Conservation (phyloP, 2,113 vertebrate species). For the Ophiodon elongatus region DNA sequence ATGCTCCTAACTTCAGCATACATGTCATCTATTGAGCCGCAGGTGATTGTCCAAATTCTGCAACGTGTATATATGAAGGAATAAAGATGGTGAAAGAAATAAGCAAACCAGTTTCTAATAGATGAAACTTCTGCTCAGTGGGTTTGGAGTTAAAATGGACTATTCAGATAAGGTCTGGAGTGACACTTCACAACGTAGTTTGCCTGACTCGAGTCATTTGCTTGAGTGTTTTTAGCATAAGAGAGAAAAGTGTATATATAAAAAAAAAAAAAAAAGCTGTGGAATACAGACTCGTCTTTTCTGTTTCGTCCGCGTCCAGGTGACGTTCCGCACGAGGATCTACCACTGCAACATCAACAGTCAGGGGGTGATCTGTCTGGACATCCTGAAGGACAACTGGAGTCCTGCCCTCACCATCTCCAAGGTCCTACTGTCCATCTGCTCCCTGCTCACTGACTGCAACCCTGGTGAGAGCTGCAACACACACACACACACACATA, state of each 20-base stretch:
- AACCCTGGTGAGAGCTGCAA: conserved; percentile 91
- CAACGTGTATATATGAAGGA: background rate
- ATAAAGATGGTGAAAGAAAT: too few species aligned
- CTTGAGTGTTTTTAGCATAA: too few species aligned
- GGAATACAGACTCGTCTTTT: background rate
- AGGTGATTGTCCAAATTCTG: background rate
- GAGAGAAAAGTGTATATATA: too few species aligned
- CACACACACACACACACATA: conserved; percentile 30
- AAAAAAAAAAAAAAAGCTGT: too few species aligned
- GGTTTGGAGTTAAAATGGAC: background rate
- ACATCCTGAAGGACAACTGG: conserved; percentile 98
- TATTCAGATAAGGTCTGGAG: background rate
- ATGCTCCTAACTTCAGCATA: too few species aligned
- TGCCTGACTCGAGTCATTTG: too few species aligned
- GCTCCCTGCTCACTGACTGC: conserved; percentile 97
- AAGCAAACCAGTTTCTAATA: background rate
- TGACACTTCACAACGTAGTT: background rate
- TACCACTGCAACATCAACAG: conserved; percentile 99
- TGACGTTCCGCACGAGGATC: conserved; percentile 96
- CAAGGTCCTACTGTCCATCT: conserved; percentile 97
- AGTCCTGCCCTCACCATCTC: conserved; percentile 95
- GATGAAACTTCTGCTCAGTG: background rate
- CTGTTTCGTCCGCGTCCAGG: conserved; percentile 75
- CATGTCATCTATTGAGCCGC: background rate
- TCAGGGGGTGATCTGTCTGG: conserved; percentile 97